Evolutionary conservation across 1,140 invertebrate genomes (phyloP).

Genomic region (Drosophila mauritiana): DNA sequence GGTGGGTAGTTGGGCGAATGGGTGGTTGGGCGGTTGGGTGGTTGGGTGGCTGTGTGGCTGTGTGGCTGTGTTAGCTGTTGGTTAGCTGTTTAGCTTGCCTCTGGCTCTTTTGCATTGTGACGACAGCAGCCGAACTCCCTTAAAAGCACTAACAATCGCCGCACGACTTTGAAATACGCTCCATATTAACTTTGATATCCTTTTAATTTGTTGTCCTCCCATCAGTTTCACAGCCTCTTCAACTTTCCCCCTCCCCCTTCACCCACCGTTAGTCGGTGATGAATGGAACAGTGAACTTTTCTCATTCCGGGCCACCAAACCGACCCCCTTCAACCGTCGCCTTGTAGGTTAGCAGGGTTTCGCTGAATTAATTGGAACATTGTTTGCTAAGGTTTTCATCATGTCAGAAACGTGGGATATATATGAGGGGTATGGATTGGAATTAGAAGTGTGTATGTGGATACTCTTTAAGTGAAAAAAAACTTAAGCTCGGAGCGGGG

Average conservation of each 20-base stretch:
- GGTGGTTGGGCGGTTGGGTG: not conserved
- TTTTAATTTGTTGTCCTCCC: conserved; percentile 61
- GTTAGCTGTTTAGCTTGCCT: not conserved
- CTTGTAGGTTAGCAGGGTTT: conserved; percentile 44
- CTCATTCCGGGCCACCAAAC: conserved; percentile 23
- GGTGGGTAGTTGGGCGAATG: conserved; percentile 1
- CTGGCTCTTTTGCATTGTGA: conserved; percentile 66
- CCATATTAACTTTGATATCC: conserved; percentile 76
- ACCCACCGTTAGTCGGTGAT: not conserved
- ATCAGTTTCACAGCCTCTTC: too few species aligned
- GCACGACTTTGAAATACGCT: conserved; percentile 74
- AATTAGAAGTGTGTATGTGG: too few species aligned
- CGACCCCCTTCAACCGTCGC: not conserved
- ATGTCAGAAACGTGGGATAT: not conserved
- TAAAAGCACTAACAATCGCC: conserved; percentile 11
- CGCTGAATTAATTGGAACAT: conserved; percentile 67
- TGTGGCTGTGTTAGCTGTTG: too few species aligned
- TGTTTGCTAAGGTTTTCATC: conserved; percentile 34
- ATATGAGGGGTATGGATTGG: not conserved
- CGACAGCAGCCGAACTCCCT: conserved; percentile 44
- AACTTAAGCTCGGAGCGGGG: not conserved
- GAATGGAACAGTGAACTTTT: conserved; percentile 29
- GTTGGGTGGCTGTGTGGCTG: not conserved
- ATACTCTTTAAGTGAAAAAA: conserved; percentile 34
- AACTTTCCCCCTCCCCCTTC: too few species aligned